Evolutionary conservation across 2,888 invertebrate genomes (phyloP), one percentile per base, ranked within the genome.

Genomic region (Nephrotoma guestfalica): DNA sequence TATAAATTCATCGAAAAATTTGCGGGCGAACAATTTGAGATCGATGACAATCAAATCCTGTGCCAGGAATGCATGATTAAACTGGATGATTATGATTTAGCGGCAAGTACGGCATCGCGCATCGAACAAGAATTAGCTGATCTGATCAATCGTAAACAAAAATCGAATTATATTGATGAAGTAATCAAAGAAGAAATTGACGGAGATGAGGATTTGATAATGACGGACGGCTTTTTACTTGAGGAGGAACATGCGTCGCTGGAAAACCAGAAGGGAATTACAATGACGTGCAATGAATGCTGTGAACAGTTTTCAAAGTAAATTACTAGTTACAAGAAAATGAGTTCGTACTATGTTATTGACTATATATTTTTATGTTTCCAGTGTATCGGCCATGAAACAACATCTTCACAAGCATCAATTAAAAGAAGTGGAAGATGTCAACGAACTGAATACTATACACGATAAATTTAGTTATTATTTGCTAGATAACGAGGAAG

Each of bases 11-110:
- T 88, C 6, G 87, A 88, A 71, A 88, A 87, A 43, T 86, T 88
- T 30, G 13, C 86, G 7, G 87, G 86, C 13, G 86, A 86, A 41
- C 30, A 86, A 18, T 42, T 42, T 4, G 83, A 87, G 7, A 2
- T 71, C 2, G 41, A 40, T 0, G 57, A 86, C 5, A 85, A 51
- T 18, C 71, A 85, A 41, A 43, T 85, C n/a, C 86, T 86, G 18
- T 88, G 88, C 43, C 9, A 84, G 9, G 47, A 86, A 18, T 88
- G 88, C 45, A 43, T 88, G 42, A 85, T 86, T 15, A 87, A 88
- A 86, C 87, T 88, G 83, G 88, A 88, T 86, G 87, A 88, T 71
- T 88, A 88, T 86, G 88, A 88, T 86, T 87, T 88, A 13, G 88
- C 88, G 4, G 86, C 47, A 7, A 40, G 30, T 11, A 88, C 87